Percentiles rank a stretch among this genome's conserved stretches.
phyloP scores from a whole-genome alignment of 2,888 invertebrate species.

The Apoda limacodes region DNA sequence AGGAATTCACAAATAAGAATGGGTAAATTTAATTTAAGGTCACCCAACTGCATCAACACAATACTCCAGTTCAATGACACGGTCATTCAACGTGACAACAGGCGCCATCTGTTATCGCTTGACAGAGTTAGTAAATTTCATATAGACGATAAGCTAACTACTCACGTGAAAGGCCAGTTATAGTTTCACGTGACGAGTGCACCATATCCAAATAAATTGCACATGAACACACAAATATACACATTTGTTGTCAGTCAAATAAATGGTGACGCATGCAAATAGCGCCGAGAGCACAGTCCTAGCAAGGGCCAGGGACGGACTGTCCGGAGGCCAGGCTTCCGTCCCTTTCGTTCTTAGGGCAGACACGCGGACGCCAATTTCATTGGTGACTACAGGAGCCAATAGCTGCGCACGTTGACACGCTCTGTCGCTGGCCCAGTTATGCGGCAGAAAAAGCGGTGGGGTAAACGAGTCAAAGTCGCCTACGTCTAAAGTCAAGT shows the following conservation, averaged over 20 bases:
- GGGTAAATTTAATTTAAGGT: constrained; percentile 32
- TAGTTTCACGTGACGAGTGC: constrained; percentile 29
- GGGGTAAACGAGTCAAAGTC: constrained; percentile 52
- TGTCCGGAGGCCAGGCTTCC: constrained; percentile 30
- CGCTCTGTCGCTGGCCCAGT: constrained; percentile 37
- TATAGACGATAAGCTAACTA: constrained; percentile 30
- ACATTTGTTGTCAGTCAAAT: constrained; percentile 39
- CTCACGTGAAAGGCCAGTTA: constrained; percentile 45
- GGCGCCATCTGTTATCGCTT: constrained; percentile 53
- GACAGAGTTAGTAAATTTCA: constrained; percentile 27
- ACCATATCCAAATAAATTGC: constrained; percentile 30
- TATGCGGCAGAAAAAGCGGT: constrained; percentile 44
- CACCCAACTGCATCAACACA: constrained; percentile 29
- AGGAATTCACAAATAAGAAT: constrained; percentile 29
- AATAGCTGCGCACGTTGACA: constrained; percentile 34
- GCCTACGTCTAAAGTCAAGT: constrained; percentile 31
- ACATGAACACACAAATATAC: constrained; percentile 34
- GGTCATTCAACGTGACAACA: constrained; percentile 28
- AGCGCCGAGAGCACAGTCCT: constrained; percentile 38
- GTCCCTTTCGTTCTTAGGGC: constrained; percentile 58
- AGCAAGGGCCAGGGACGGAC: constrained; percentile 57
- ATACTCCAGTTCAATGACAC: constrained; percentile 52
- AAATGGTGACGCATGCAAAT: constrained; percentile 32
- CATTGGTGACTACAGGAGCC: constrained; percentile 43
- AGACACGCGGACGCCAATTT: constrained; percentile 27